A percentile compares a stretch with the other conserved stretches of the same genome.
Conservation (phyloP, 2,888 invertebrate genomes). For the Blastobasis lacticolella region DNA sequence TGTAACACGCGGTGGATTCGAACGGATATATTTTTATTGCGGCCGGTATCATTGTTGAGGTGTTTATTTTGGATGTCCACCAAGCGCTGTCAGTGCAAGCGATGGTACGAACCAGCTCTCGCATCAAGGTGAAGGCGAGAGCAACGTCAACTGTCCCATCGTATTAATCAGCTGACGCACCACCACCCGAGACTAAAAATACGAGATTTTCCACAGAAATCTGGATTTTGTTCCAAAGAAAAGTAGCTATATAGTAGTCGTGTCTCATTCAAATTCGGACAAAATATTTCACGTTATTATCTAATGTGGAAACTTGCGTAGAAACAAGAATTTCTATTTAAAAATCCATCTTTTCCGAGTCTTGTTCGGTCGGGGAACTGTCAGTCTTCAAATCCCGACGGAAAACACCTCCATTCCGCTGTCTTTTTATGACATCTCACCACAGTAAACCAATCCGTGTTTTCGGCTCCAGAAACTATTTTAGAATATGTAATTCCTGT, state of each 20-base stretch:
- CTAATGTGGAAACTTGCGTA: not conserved
- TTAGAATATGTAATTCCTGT: slow-evolving; percentile 4
- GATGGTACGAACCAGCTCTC: slow-evolving; percentile 55
- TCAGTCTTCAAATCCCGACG: slow-evolving; percentile 14
- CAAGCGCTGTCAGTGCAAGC: slow-evolving; percentile 46
- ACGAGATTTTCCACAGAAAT: not conserved
- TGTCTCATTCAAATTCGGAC: not conserved
- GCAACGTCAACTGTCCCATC: slow-evolving; percentile 46
- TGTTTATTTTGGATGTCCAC: slow-evolving; percentile 57
- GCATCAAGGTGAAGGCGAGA: slow-evolving; percentile 66
- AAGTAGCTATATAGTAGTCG: not conserved
- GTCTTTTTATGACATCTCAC: slow-evolving; percentile 17
- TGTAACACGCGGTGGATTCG: not conserved
- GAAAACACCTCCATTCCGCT: slow-evolving; percentile 13
- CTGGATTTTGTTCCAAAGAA: not conserved
- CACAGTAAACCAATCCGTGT: too few species aligned
- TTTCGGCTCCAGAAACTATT: slow-evolving; percentile 5
- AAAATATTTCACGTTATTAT: too few species aligned
- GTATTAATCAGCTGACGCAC: slow-evolving; percentile 55
- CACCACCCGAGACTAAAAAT: slow-evolving; percentile 24
- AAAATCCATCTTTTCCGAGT: not conserved
- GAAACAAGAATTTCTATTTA: not conserved
- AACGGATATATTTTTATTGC: slow-evolving; percentile 47
- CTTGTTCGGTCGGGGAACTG: slow-evolving; percentile 2
- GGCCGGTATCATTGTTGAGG: slow-evolving; percentile 48